phyloP scores from a whole-genome alignment of 1,140 invertebrate species.

The Trachelipus rathkii region DNA sequence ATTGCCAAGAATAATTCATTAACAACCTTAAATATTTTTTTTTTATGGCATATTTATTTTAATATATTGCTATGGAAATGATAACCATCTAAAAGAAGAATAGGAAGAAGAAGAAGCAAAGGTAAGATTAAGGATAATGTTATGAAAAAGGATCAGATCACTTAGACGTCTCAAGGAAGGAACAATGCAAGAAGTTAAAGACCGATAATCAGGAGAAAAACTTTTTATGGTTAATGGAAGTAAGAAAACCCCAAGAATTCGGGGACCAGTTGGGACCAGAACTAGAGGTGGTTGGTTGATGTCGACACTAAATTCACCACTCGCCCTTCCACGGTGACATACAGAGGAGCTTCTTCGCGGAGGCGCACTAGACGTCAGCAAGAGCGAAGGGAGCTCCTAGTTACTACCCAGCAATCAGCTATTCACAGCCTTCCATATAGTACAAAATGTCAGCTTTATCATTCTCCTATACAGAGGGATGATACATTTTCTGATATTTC shows the following conservation, averaged over 20 bases:
- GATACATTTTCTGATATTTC: slow-evolving; percentile 33
- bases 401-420: slow-evolving; percentile 7
- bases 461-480: slow-evolving; percentile 17
- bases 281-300: too few relatives aligned
- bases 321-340: slow-evolving; percentile 5
- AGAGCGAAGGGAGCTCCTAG: slow-evolving; percentile 30
- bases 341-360: slow-evolving; percentile 28
- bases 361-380: slow-evolving; percentile 31
- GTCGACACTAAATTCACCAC: neutral
- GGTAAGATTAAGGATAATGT: too few relatives aligned
- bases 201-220: too few relatives aligned
- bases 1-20: neutral
- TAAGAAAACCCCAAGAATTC: neutral
- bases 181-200: too few relatives aligned
- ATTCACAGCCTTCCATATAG: slow-evolving; percentile 17
- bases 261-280: slow-evolving; percentile 7
- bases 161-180: too few relatives aligned
- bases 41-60: too few relatives aligned
- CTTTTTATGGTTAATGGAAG: too few relatives aligned
- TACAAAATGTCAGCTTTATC: slow-evolving; percentile 12
- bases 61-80: too few relatives aligned
- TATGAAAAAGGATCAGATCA: too few relatives aligned
- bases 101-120: slow-evolving; percentile 1
- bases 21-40: too few relatives aligned
- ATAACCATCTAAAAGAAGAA: neutral